Evolutionary conservation across 2,113 vertebrate species (phyloP), one percentile per base, ranked within the genome.

Genomic region (Gallinago media): DNA sequence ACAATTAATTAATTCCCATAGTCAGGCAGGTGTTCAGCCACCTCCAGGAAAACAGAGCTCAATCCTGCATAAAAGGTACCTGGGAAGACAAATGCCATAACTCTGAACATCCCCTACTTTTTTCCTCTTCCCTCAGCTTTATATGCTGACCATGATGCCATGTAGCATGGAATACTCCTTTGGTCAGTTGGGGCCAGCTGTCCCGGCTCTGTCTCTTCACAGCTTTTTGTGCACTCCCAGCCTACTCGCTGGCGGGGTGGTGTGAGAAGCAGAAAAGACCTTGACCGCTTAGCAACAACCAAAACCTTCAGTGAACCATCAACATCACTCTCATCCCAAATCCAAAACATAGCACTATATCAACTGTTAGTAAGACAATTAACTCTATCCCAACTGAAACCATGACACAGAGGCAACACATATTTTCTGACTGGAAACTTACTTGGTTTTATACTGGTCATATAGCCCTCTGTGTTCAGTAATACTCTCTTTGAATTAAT

Each of bases 321-420:
- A 38, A 38, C 59, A 27, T 27, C 16, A 6, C 59, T 26, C 59
- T 62, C 59, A 38, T 27, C 59, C 25, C 34, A 27, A 38, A 38
- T 62, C 34, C 59, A 62, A 61, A 61, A 26, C 34, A 27, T 3
- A 38, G 16, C 59, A 18, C 23, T 62, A 62, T 38, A 62, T 36
- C 34, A 27, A 25, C 34, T 62, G 25, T 25, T 38, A 27, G 59
- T 26, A 27, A 62, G 25, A 38, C 27, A 31, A 12, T 20, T 42
- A 63, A 21, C 27, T 63, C 62, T 31, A 63, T 27, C 27, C 38
- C 38, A 19, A 31, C 62, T 29, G 62, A 42, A 20, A 63, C 16
- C 36, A 19, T 27, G 25, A 38, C 27, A 42, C 3, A 29, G 12
- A 65, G 12, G 15, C 11, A 27, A 50, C 32, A 42, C 0, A 0